Evolutionary conservation across 2,113 vertebrate species (phyloP).

Genomic region (Ptilorrhoa leucosticta): DNA sequence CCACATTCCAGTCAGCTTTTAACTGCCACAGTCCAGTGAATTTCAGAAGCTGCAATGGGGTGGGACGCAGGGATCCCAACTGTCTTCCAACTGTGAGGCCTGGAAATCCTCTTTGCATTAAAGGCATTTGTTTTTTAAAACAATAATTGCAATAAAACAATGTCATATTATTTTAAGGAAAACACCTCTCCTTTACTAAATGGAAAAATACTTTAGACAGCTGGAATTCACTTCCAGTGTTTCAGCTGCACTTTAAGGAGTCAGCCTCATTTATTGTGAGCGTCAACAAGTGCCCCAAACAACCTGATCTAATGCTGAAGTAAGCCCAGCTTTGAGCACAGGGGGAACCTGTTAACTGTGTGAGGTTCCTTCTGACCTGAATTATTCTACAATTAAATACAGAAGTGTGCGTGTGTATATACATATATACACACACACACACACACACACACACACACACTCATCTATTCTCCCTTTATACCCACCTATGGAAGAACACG

Average conservation of each 20-base stretch:
- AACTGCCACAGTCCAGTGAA: not conserved
- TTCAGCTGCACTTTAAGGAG: not conserved
- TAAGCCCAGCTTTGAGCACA: not conserved
- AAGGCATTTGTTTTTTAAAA: not conserved
- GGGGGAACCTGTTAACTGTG: not conserved
- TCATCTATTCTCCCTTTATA: not conserved
- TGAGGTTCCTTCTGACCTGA: not conserved
- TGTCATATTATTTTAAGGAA: not conserved
- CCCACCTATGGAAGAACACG: not conserved
- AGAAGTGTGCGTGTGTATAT: not conserved
- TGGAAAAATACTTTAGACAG: not conserved
- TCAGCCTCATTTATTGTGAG: not conserved
- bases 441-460: accelerated
- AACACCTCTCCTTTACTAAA: not conserved
- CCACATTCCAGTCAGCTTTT: not conserved
- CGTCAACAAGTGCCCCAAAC: not conserved
- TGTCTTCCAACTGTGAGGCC: not conserved
- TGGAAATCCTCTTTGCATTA: not conserved
- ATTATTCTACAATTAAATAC: not conserved
- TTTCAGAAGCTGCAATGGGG: not conserved
- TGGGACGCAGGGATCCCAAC: not conserved
- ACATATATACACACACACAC: accelerated
- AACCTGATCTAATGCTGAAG: not conserved
- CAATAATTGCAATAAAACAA: not conserved
- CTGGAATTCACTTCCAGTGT: not conserved